Evolutionary conservation across 2,888 invertebrate genomes (phyloP), one percentile per base, ranked within the genome.

Genomic region (Boloria euphrosyne): DNA sequence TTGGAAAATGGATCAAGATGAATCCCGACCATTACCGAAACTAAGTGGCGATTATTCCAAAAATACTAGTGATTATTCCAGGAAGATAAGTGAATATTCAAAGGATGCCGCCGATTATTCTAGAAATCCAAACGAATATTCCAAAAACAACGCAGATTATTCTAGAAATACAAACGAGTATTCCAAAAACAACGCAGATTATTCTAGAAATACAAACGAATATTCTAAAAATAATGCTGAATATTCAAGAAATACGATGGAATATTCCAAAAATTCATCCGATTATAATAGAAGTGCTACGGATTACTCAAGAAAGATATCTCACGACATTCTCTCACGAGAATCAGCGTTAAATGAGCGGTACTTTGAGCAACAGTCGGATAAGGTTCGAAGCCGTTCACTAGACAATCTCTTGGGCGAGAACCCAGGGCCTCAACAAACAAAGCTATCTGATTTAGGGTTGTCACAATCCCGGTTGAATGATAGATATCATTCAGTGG

Each of bases 301-400:
- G 72, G 86, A 88, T 71, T 88, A 89, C 71, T 88, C 89, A 0
- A 92, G 96, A 74, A 96, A 96, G 80, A 94, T 94, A 52, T 96
- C 96, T 0, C 95, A 96, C 77, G 96, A 96, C 74, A 93, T 95
- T 0, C 85, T 97, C 0, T 97, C 97, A 0, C 87, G 97, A 65
- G 96, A 95, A 77, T 97, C 97, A 0, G 97, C 97, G 0, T 84
- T 98, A 2, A 98, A 98, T 79, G 97, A 97, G 75, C 93, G 98
- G 74, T 98, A 98, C 84, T 98, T 98, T 79, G 97, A 96, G 72
- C 90, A 89, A 63, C 91, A 87, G 52, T 86, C 87, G 0, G 96
- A 97, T 75, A 97, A 96, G 87, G 95, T 95, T 7, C 93, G 97
- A 14, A 97, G 97, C 61, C 80, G 91, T 69, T 97, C 97, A 46